Conservation (phyloP, 2,797 vertebrate genomes). For the Phoxinus dragarum region DNA sequence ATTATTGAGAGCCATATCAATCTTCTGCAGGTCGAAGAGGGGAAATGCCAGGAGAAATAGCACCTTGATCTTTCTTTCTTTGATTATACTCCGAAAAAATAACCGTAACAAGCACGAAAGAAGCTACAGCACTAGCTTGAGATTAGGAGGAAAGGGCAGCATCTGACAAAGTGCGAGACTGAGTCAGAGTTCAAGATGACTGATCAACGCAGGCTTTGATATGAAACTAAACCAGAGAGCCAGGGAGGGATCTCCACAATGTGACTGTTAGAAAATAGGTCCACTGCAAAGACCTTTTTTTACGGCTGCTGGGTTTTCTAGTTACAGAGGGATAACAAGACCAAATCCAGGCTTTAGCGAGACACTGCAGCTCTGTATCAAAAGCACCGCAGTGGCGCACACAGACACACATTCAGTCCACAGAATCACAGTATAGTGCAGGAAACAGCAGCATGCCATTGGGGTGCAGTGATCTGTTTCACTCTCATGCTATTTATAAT, state of each 20-base stretch:
- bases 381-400: background rate
- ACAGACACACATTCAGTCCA: conserved; percentile 23
- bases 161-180: conserved; percentile 35
- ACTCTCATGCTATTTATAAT: conserved; percentile 27
- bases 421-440: conserved; percentile 24
- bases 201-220: conserved; percentile 46
- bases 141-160: conserved; percentile 32
- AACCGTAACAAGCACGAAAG: conserved; percentile 14
- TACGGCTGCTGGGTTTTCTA: conserved; percentile 25
- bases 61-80: conserved; percentile 16
- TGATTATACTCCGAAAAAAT: background rate
- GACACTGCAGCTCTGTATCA: conserved; percentile 36
- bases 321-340: conserved; percentile 29
- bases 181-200: conserved; percentile 63
- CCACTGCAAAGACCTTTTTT: conserved; percentile 17
- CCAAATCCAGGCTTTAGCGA: conserved; percentile 36
- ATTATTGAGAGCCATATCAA: conserved; percentile 25
- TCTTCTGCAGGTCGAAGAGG: background rate
- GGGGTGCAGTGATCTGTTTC: background rate
- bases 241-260: conserved; percentile 4
- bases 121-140: conserved; percentile 9
- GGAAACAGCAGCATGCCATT: conserved; percentile 38
- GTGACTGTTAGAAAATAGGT: conserved; percentile 6
- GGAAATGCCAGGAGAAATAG: conserved; percentile 16
- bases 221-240: conserved; percentile 20